Base-by-base conservation (phyloP, 2,113 vertebrate species). In the Sterrhoptilus dennistouni region DNA sequence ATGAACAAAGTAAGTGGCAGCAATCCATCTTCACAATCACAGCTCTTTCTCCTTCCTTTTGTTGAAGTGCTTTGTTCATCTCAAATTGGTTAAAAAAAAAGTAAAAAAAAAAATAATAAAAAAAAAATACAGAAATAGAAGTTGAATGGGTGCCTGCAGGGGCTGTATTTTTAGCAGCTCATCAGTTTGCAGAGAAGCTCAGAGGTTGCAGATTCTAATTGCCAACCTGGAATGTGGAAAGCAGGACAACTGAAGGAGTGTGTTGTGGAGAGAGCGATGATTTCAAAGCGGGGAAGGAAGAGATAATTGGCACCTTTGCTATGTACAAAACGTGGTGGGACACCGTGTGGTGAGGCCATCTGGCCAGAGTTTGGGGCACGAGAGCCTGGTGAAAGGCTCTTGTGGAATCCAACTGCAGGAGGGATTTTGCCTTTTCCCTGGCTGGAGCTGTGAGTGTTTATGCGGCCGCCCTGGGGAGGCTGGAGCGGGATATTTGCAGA, bases 81-180 rank as follows among this genome's bases (percentile, higher is more conserved):
- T 91, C 61, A 97, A 98, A 97, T 89, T 93, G 77, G 69, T 97
- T 96, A 68, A 84, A 87, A 90, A 68, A 63, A 87, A 87, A 82
- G 56, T 66, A 57, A 90, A 95, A 88, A 95, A 96, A 93, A 29
- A 88, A 94, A 92, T 75, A 93, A 96, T 95, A 97, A 97, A 97
- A 96, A 95, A 95, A 95, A 95, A 95, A 95, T 96, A 96, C 97
- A 97, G 97, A 98, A 98, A 98, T 98, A 98, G 97, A 97, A 97
- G 95, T 96, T 96, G 97, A 98, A 97, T 63, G 83, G 95, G 89
- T 97, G 97, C 97, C 97, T 97, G 96, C 89, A 96, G 96, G 97
- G 96, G 97, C 92, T 98, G 85, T 98, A 98, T 98, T 98, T 98
- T 98, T 98, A 98, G 97, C 90, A 97, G 92, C 97, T 98, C 97